A percentile compares a stretch with the other conserved stretches of the same genome.
Conservation (phyloP, 23 tunicate genomes). For the Ascidia mentula region DNA sequence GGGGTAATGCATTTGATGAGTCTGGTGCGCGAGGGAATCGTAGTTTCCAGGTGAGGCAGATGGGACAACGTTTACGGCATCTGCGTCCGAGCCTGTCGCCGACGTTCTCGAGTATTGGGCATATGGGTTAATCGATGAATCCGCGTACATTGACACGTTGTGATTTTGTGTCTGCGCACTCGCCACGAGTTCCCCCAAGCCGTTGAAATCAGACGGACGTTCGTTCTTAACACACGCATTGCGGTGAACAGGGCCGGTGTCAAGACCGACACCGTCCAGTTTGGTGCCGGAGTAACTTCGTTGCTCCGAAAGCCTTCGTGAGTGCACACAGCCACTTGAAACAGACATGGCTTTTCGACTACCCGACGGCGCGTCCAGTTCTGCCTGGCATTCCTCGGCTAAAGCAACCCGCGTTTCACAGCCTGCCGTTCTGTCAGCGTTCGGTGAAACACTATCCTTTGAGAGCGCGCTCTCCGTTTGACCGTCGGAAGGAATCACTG, state of each 20-base stretch:
- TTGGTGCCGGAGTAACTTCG: not conserved
- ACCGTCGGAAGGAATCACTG: not conserved
- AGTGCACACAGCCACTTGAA: not conserved
- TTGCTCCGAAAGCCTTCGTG: not conserved
- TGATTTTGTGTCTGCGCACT: not conserved
- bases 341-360: not conserved
- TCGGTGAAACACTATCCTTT: not conserved
- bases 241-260: not conserved
- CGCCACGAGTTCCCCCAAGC: not conserved
- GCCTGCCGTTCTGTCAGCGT: conserved; percentile 1
- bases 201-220: not conserved
- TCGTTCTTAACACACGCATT: conserved; percentile 4
- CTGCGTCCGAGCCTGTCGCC: not conserved
- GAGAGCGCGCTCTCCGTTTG: not conserved
- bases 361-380: not conserved
- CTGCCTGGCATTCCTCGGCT: no score
- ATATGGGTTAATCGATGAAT: no score
- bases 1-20: not conserved
- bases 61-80: not conserved
- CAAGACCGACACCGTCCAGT: not conserved
- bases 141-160: not conserved
- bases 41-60: not conserved
- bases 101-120: no score
- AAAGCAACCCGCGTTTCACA: not conserved
- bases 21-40: no score